Evolutionary conservation across 64 coral and sea anemone species (phyloP).

Genomic region (Catalaphyllia jardinei): DNA sequence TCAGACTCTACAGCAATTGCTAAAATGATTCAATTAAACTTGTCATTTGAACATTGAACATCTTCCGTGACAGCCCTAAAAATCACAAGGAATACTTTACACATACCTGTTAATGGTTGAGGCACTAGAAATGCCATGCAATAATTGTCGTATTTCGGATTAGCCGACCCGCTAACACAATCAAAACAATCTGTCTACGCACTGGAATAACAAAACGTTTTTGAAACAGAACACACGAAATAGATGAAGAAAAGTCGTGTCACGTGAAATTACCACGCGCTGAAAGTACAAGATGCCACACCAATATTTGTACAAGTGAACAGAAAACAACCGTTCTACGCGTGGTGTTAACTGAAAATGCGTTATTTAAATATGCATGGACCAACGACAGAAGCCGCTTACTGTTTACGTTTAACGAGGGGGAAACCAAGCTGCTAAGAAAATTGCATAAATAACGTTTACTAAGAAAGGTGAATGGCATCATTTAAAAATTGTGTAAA

Average conservation of each 20-base stretch:
- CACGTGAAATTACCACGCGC: neutral
- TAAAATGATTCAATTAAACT: neutral
- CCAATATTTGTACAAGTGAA: slow-evolving; percentile 37
- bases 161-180: neutral
- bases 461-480: neutral
- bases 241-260: neutral
- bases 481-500: neutral
- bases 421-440: neutral
- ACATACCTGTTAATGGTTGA: neutral
- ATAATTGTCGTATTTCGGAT: slow-evolving; percentile 8
- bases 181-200: slow-evolving; percentile 1
- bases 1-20: neutral
- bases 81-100: neutral
- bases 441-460: neutral
- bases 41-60: neutral
- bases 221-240: neutral
- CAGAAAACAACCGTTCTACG: neutral
- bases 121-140: neutral
- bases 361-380: slow-evolving; percentile 3
- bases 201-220: neutral
- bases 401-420: neutral
- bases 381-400: neutral
- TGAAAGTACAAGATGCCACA: slow-evolving; percentile 9
- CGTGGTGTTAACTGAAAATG: neutral
- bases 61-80: neutral